Evolutionary conservation across 1,140 invertebrate species (phyloP), one percentile per base, ranked within the genome.

Genomic region (Diploscapter pachys): DNA sequence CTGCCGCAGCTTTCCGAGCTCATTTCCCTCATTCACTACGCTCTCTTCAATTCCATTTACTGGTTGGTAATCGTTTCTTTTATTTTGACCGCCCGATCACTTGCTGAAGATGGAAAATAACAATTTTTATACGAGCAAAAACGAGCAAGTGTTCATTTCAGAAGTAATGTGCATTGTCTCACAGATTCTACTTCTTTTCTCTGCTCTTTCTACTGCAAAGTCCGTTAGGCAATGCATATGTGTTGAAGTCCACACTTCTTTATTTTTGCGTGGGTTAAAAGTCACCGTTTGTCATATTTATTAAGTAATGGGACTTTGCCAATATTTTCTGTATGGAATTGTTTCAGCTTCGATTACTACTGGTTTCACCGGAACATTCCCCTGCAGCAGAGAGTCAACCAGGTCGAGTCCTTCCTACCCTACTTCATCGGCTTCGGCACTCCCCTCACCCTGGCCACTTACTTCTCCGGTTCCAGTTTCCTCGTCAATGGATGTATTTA

Each of bases 381-480:
- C 3, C 66, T 84, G 54, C 71, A 66, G 55, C 54, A 62, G 8
- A 54, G 81, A 54, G 13, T 79, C 11, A 48, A 53, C 4, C 59
- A 64, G 11, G 65, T 82, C 11, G 79, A 81, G 63, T 51, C 66
- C 11, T 61, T 56, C 11, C 83, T 82, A 82, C 72, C 82, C 11
- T 83, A 80, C 56, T 83, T 83, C 53, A 68, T 84, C 8, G 82
- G 82, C 5, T 83, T 85, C 61, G 82, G 82, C 31, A 31, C 31
- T 31, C 31, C 31, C 31, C 31, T 31, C 31, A 31, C 31, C 9
- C 57, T 9, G 13, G 57, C 9, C 57, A 13, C 9, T 13, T 11
- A 9, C 13, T 13, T 59, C 9, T 9, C 57, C 9, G 57, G 57
- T 59, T 11, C 9, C 13, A 11, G 57, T 59, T 59, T 11, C 57